Conservation (phyloP, 2,113 vertebrate genomes). For the Macquaria ambigua region DNA sequence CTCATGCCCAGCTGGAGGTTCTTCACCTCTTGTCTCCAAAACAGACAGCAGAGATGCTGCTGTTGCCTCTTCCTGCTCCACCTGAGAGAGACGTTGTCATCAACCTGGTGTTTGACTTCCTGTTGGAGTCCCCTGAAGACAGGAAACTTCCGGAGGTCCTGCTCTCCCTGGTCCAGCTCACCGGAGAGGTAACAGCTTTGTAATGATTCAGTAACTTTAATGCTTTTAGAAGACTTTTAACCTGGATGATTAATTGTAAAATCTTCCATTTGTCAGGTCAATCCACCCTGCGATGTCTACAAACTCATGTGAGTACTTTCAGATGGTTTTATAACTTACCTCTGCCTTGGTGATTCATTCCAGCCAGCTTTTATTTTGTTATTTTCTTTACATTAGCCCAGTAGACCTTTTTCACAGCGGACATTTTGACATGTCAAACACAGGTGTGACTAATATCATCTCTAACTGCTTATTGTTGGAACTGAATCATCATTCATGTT, state of each 20-base stretch:
- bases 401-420: neutral
- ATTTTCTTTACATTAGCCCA: neutral
- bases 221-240: neutral
- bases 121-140: constrained; percentile 50
- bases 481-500: neutral
- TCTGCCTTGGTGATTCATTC: neutral
- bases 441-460: neutral
- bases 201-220: no score
- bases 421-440: neutral
- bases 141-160: constrained; percentile 57
- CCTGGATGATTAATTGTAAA: neutral
- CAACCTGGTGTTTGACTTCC: constrained; percentile 73
- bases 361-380: neutral
- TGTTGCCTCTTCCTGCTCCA: constrained; percentile 61
- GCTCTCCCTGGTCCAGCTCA: constrained; percentile 19
- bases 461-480: no score
- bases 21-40: constrained; percentile 65
- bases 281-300: constrained; percentile 60
- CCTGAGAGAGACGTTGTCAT: constrained; percentile 67
- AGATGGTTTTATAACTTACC: neutral
- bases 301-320: constrained; percentile 72
- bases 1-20: constrained; percentile 61
- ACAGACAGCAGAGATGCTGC: constrained; percentile 75
- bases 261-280: constrained; percentile 34
- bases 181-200: constrained; percentile 56